phyloP scores from a whole-genome alignment of 2,888 invertebrate species.

The Syrphus vitripennis region DNA sequence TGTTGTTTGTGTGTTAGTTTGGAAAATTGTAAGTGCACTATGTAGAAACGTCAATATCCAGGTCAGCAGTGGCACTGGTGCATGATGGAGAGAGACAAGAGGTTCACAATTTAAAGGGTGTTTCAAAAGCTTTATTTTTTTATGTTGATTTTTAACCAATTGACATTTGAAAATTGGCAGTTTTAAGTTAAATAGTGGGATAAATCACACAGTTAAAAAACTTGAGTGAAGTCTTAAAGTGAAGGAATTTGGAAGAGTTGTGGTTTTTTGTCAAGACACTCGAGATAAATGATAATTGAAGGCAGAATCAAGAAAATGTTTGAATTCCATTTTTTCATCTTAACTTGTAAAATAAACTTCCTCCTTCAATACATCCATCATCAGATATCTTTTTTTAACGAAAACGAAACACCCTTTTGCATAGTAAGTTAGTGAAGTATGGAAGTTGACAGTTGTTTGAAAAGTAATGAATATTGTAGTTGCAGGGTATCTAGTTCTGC shows the following conservation, averaged over 20 bases:
- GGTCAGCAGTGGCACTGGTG: constrained; percentile 49
- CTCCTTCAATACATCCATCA: no score
- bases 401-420: not conserved
- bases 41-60: constrained; percentile 41
- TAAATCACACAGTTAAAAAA: no score
- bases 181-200: not conserved
- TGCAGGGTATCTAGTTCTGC: constrained; percentile 5
- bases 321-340: no score
- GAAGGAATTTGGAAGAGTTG: no score
- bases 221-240: no score
- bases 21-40: constrained; percentile 24
- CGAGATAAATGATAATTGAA: no score
- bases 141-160: no score
- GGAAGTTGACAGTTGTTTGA: constrained; percentile 35
- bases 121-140: not conserved
- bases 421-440: not conserved
- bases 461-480: constrained; percentile 9
- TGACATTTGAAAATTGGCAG: not conserved
- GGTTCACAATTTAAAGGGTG: not conserved
- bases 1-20: constrained; percentile 43
- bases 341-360: no score
- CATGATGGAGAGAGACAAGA: constrained; percentile 38
- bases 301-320: no score
- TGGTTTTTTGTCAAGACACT: no score
- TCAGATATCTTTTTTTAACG: not conserved